Conservation (phyloP, 2,888 invertebrate species). For the Eilema sororculum region DNA sequence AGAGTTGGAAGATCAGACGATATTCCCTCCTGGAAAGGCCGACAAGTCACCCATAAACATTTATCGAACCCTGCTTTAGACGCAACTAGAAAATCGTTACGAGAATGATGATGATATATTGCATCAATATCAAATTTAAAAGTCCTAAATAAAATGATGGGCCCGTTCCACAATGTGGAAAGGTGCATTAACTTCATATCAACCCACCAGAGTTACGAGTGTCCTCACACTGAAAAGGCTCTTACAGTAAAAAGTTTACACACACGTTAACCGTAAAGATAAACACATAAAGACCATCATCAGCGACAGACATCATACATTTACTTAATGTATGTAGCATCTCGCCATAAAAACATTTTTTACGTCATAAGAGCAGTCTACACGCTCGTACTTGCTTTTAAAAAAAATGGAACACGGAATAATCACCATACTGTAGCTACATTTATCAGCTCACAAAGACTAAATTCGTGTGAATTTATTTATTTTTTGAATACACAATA, state of each 20-base stretch:
- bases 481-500: no score
- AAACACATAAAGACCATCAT: conserved; percentile 20
- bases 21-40: no score
- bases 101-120: not conserved
- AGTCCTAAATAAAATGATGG: not conserved
- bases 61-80: no score
- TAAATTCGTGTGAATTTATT: no score
- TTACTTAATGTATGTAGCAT: conserved; percentile 4
- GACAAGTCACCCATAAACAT: no score
- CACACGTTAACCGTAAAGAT: conserved; percentile 32
- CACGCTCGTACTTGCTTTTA: not conserved
- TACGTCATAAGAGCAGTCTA: conserved; percentile 1
- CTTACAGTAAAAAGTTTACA: conserved; percentile 11
- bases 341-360: conserved; percentile 11
- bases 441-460: no score
- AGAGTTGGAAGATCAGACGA: no score
- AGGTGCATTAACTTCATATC: not conserved
- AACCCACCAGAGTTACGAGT: not conserved
- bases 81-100: no score
- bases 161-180: not conserved
- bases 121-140: not conserved
- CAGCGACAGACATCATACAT: not conserved
- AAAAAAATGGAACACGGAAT: not conserved
- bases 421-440: not conserved
- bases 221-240: conserved; percentile 6